Base-by-base conservation (phyloP, 1,140 invertebrate species). In the Orius laevigatus region DNA sequence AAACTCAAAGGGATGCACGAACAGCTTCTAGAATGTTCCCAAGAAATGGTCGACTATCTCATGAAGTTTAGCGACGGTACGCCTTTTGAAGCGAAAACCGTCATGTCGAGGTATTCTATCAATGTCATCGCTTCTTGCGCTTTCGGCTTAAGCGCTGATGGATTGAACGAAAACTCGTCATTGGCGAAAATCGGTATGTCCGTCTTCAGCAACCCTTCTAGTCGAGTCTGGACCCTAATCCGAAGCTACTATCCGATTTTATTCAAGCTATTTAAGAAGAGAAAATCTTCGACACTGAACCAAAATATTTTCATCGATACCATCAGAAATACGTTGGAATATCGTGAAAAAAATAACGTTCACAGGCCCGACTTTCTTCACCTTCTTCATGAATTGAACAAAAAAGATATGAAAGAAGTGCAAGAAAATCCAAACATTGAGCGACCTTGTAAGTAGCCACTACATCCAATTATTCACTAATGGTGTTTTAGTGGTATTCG, bases 61-160 rank as follows among this genome's bases (percentile, higher is more conserved):
- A 16, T 18, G 10, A 14, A 42, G 12, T 42, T 8, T 11, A 19
- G 15, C 2, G 35, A 42, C n/a, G 32, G 20, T 14, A 10, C 15
- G 9, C 11, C 42, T 25, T 44, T 66, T 8, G 65, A 70, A 47
- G 58, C 68, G 0, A 65, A 62, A 55, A 59, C 63, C 15, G 50
- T 68, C 1, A 58, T 70, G 32, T 59, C 66, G 1, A 64, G 66
- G 55, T 73, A 68, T 46, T 70, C 67, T 3, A 73, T 70, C 11
- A 71, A 74, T 54, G 68, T 73, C 3, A 74, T 76, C 4, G 67
- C 66, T 15, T 66, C 64, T 0, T 71, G 68, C 52, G 69, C 68
- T 8, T 74, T 74, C 56, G 74, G 74, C 8, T 58, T 74, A 3
- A 64, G 73, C 40, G 67, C 66, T 14, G 66, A 73, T 51, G 68